Base-by-base conservation (phyloP, 2,888 invertebrate species). In the Tuta absoluta region DNA sequence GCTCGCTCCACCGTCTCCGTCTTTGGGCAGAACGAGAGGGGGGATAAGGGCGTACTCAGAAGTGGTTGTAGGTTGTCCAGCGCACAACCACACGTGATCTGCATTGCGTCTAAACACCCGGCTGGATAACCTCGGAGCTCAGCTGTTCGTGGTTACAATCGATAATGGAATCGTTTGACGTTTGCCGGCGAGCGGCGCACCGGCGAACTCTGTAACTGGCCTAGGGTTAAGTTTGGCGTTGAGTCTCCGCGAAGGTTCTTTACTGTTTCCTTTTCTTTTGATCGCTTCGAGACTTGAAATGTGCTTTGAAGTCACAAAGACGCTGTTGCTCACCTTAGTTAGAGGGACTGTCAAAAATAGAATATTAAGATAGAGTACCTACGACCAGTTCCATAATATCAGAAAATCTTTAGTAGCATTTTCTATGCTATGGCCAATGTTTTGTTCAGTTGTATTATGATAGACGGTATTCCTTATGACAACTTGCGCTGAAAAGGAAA, bases 61-160 rank as follows among this genome's bases (percentile, higher is more conserved):
- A 78, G 79, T 80, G 80, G 78, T 75, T 78, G 81, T 80, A 80
- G 82, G 81, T 78, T 80, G 84, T 79, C 79, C 85, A 79, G 85
- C 89, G 86, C 89, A 88, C 57, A 65, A 41, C 49, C 64, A 66
- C 91, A 91, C 90, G 91, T 90, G 89, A 91, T 89, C 91, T 90
- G 91, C 91, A 91, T 89, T 91, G 91, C 91, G 91, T 89, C 91
- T 90, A 89, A 89, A 90, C 89, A 86, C 84, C 89, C 87, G 89
- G 87, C 89, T 79, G 85, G 80, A 81, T 83, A 86, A 85, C 86
- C 88, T 87, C 75, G 75, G 78, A 70, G 74, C 76, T 87, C 90
- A 90, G 90, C 90, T 90, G 90, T 89, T 89, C 76, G 82, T 73
- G 81, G 76, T 77, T 70, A 78, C 79, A 84, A 89, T 90, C 89